phyloP scores from a whole-genome alignment of 2,888 invertebrate species.

The Yponomeuta plumbellus region DNA sequence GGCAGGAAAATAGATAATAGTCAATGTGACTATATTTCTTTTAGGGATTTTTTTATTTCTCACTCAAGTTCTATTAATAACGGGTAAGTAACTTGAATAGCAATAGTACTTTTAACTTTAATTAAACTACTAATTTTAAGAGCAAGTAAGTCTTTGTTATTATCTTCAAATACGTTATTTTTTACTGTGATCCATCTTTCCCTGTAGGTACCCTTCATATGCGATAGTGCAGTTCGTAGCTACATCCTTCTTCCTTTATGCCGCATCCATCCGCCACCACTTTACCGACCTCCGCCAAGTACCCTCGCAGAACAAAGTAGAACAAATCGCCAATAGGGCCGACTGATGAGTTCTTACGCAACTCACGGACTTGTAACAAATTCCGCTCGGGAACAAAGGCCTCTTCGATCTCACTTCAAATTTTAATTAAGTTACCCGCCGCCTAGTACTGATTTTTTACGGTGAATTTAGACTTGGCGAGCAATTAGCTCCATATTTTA shows the following conservation, averaged over 20 bases:
- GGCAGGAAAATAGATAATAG: too few species aligned
- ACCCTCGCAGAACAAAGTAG: slow-evolving; percentile 13
- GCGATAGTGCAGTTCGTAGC: too few species aligned
- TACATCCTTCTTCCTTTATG: neutral
- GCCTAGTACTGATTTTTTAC: neutral
- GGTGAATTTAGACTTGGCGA: neutral
- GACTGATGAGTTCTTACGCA: slow-evolving; percentile 20
- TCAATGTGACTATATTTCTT: too few species aligned
- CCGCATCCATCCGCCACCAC: neutral
- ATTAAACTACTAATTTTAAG: too few species aligned
- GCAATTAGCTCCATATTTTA: neutral
- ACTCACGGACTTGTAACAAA: neutral
- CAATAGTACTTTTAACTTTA: too few species aligned
- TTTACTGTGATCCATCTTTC: too few species aligned
- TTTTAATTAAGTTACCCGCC: slow-evolving; percentile 13
- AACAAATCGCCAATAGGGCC: slow-evolving; percentile 23
- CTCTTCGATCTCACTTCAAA: slow-evolving; percentile 6
- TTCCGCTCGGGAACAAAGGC: slow-evolving; percentile 5
- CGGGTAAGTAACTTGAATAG: too few species aligned
- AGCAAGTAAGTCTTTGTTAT: too few species aligned
- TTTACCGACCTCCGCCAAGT: neutral
- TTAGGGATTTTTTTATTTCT: too few species aligned
- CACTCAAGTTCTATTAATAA: too few species aligned
- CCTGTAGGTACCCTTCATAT: too few species aligned
- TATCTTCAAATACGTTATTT: too few species aligned